Base-by-base conservation (phyloP, 2,797 vertebrate species). In the Danio jaintianensis region DNA sequence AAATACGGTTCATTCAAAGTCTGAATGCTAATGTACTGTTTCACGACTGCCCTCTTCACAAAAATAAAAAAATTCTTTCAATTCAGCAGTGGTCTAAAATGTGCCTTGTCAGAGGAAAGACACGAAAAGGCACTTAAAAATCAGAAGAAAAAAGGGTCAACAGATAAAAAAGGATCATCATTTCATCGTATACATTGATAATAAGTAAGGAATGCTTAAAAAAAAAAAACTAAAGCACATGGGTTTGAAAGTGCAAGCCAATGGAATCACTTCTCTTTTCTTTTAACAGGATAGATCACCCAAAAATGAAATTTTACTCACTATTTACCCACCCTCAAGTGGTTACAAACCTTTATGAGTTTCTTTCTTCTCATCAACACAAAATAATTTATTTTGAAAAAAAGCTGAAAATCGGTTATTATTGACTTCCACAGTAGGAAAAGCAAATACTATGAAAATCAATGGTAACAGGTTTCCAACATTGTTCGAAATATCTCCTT, bases 171-270 rank as follows among this genome's bases (percentile, higher is more conserved):
- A 11, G 6, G 40, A 2, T 22, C 48, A 10, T 64, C 15, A 29
- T 64, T 12, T 59, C 16, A 52, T 59, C 4, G 13, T 20, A 47
- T 36, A 15, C 4, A 50, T 69, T 43, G 50, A 29, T 50, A 18
- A 47, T 47, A 45, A 11, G 2, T 20, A 6, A 52, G 62, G 52
- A 68, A 13, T 68, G 43, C 16, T 62, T 18, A 55, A 64, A 5
- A 11, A 63, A 6, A n/a, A n/a, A n/a, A 29, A 29, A 29, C 38
- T 12, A 76, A 64, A 47, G 77, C 71, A 79, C 56, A 29, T 7
- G 20, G 42, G 63, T 75, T 59, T 74, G 43, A 83, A 63, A 69
- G 45, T 53, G 62, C 76, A 70, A 38, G 59, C n/a, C 22, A 75
- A 61, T 66, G 40, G 50, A 73, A 68, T 75, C 36, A 0, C 15